Conservation (phyloP, 1,140 invertebrate species). For the Conopomorpha cramerella region DNA sequence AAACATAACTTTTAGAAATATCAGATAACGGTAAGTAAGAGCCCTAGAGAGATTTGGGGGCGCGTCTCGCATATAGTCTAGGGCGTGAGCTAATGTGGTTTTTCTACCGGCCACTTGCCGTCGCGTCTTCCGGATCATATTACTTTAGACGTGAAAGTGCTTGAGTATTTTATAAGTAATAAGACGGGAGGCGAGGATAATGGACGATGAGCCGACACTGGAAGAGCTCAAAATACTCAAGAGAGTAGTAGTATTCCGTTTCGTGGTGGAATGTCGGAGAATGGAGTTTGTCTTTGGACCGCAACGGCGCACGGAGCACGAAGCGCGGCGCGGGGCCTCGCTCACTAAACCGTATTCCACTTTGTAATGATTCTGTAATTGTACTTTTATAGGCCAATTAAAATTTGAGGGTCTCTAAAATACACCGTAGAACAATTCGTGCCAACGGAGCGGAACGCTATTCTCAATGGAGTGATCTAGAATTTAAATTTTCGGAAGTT, state of each 20-base stretch:
- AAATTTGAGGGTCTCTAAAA: constrained; percentile 52
- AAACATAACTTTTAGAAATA: constrained; percentile 43
- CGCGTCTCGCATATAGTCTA: constrained; percentile 7
- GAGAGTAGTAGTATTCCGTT: too few relatives aligned
- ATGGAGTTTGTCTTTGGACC: too few relatives aligned
- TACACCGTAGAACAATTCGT: constrained; percentile 35
- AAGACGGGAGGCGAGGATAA: constrained; percentile 10
- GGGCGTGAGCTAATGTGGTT: constrained; percentile 6
- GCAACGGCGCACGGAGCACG: constrained; percentile 9
- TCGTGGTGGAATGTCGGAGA: too few relatives aligned
- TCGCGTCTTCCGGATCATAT: constrained; percentile 12
- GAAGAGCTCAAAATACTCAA: not conserved
- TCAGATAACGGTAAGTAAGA: constrained; percentile 18
- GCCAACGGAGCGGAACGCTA: constrained; percentile 30
- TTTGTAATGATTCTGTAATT: constrained; percentile 55
- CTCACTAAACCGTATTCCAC: constrained; percentile 32
- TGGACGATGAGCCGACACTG: constrained; percentile 5
- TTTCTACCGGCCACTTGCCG: constrained; percentile 4
- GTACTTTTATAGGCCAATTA: constrained; percentile 58
- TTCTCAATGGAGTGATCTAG: not conserved
- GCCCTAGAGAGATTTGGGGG: constrained; percentile 15
- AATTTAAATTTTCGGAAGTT: not conserved
- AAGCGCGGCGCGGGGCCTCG: constrained; percentile 16
- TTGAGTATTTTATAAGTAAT: constrained; percentile 14
- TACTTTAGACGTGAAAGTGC: constrained; percentile 9